Conservation (phyloP, 1,140 invertebrate species). For the Galleria mellonella region DNA sequence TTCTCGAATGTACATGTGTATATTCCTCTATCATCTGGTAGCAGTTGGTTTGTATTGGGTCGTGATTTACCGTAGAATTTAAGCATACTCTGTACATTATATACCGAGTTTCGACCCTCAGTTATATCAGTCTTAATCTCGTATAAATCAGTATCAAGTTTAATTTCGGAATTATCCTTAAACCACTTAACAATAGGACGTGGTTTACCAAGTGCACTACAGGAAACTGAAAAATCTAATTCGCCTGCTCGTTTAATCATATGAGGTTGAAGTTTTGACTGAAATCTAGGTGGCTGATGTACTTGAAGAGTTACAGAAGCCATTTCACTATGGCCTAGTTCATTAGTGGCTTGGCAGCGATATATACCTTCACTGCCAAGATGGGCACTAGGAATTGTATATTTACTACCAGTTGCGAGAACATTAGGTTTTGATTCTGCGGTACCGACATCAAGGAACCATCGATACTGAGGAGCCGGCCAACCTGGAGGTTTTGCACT, state of each 20-base stretch:
- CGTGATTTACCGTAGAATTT: slow-evolving; percentile 86
- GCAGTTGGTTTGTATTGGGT: slow-evolving; percentile 82
- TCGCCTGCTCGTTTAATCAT: slow-evolving; percentile 88
- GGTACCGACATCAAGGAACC: slow-evolving; percentile 85
- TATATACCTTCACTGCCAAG: slow-evolving; percentile 91
- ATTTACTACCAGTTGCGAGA: slow-evolving; percentile 84
- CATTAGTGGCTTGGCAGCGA: slow-evolving; percentile 91
- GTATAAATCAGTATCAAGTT: slow-evolving; percentile 83
- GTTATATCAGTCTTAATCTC: slow-evolving; percentile 86
- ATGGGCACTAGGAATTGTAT: slow-evolving; percentile 89
- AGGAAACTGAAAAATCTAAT: slow-evolving; percentile 85
- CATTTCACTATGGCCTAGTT: slow-evolving; percentile 88
- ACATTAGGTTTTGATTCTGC: slow-evolving; percentile 76
- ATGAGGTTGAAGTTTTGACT: slow-evolving; percentile 87
- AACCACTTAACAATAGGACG: slow-evolving; percentile 88
- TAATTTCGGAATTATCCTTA: slow-evolving; percentile 88
- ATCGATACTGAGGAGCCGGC: slow-evolving; percentile 90
- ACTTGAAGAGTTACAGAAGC: slow-evolving; percentile 89
- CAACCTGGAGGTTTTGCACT: slow-evolving; percentile 90
- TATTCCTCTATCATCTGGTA: slow-evolving; percentile 88
- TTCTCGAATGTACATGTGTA: slow-evolving; percentile 94
- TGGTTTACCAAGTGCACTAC: slow-evolving; percentile 91
- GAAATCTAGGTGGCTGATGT: slow-evolving; percentile 89
- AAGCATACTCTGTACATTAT: slow-evolving; percentile 88
- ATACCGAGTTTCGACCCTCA: slow-evolving; percentile 84